phyloP scores from a whole-genome alignment of 2,888 invertebrate genomes.

The Zootermopsis nevadensis region DNA sequence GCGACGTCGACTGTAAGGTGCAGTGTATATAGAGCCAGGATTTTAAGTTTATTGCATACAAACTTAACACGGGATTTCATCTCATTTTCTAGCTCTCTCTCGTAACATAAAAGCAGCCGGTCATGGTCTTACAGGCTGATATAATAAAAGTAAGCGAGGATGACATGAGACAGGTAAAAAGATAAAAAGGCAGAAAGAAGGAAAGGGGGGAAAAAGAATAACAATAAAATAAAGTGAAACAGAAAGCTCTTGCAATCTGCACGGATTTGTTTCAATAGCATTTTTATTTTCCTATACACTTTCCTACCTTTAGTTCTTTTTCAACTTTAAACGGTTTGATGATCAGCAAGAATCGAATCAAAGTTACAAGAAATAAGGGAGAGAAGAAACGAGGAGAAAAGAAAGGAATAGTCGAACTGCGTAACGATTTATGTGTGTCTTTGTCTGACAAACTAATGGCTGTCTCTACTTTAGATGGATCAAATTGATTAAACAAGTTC shows the following conservation, averaged over 20 bases:
- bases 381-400: background rate
- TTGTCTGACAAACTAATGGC: constrained; percentile 36
- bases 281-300: constrained; percentile 41
- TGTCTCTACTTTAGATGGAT: constrained; percentile 15
- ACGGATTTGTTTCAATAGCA: constrained; percentile 49
- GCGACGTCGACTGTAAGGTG: constrained; percentile 1
- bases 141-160: constrained; percentile 36
- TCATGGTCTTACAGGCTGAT: background rate
- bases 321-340: constrained; percentile 47
- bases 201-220: constrained; percentile 45
- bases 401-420: background rate
- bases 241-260: constrained; percentile 43
- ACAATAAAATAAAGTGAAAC: constrained; percentile 48
- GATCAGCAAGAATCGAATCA: constrained; percentile 47
- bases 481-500: constrained; percentile 38
- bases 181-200: constrained; percentile 44
- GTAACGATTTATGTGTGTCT: constrained; percentile 23
- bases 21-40: background rate
- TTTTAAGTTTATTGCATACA: constrained; percentile 42
- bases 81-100: constrained; percentile 39
- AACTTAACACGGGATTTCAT: constrained; percentile 48
- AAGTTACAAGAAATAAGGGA: constrained; percentile 40
- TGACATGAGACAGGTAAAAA: constrained; percentile 31
- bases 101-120: constrained; percentile 44
- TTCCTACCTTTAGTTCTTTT: constrained; percentile 31